Conservation (phyloP, 2,113 vertebrate genomes). For the Pomatostomus ruficeps region DNA sequence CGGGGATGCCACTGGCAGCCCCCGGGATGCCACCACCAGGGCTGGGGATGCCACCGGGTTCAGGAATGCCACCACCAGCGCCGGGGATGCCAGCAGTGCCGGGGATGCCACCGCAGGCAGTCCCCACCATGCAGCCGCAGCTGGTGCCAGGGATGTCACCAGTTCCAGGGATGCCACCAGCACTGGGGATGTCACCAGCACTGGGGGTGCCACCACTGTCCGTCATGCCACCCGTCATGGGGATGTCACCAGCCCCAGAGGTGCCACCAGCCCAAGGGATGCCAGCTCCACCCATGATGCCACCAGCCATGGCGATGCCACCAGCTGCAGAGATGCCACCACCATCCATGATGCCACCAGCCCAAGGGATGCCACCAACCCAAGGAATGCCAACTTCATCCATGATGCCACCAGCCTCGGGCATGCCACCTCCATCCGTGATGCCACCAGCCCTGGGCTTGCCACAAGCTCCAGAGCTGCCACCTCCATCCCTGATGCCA, state of each 20-base stretch:
- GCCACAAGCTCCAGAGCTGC: neutral
- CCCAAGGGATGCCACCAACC: no score
- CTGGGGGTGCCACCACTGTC: neutral
- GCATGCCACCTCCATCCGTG: no score
- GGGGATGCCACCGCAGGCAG: neutral
- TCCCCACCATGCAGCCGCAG: neutral
- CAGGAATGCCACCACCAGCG: no score
- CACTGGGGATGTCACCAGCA: neutral
- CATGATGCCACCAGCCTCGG: no score
- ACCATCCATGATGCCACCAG: no score
- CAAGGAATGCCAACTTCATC: no score
- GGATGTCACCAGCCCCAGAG: no score
- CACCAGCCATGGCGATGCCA: neutral
- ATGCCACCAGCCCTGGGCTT: neutral
- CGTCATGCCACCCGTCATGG: neutral
- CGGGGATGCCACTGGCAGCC: no score
- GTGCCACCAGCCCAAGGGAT: neutral
- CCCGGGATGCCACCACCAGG: no score
- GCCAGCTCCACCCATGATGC: neutral
- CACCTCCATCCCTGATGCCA: neutral
- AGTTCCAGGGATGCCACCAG: neutral
- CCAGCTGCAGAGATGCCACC: no score
- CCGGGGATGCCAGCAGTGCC: no score
- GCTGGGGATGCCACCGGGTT: no score
- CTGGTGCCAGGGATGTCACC: neutral